Evolutionary conservation across 2,113 vertebrate species (phyloP), one percentile per base, ranked within the genome.

Genomic region (Psophia crepitans): DNA sequence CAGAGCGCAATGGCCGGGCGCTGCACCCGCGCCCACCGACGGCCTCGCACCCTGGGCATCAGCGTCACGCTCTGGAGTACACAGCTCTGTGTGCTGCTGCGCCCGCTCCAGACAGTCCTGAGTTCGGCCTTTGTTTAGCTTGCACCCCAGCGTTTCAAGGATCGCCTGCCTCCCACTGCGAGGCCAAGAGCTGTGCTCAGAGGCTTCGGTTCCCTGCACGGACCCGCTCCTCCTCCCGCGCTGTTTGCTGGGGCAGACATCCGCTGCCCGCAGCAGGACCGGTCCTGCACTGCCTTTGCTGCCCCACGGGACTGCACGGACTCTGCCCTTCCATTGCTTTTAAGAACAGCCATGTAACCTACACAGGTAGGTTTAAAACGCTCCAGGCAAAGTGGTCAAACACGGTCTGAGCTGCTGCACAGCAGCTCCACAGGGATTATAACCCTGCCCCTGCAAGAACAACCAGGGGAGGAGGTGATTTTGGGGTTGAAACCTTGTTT

Each of bases 391-490:
- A 21, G 43, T 2, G 27, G 32, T 11, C 48, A 24, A 24, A 48
- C 10, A 14, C 37, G 39, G 57, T 26, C 27, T 21, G 43, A 65
- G 71, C 43, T 19, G 33, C 5, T 14, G 60, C 2, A 13, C 3
- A 51, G 43, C 61, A 75, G 22, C 44, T 19, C 26, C 66, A 11
- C 37, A 5, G 12, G 27, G 44, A 8, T 6, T 22, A 49, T 22
- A 64, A 39, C 28, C 28, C n/a, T 48, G 26, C 32, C 49, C 74
- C 11, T 11, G 4, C 15, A 7, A 24, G 41, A 30, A 10, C 8
- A 26, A 3, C 24, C 28, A 8, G 5, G 20, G 49, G 37, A 89
- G 70, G 0, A 4, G 20, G 24, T 0, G 14, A 46, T 4, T 24
- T 5, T 53, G 22, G 53, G 69, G 26, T 6, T 14, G 35, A 12